Conservation (phyloP, 2,113 vertebrate species). For the Silurus meridionalis region DNA sequence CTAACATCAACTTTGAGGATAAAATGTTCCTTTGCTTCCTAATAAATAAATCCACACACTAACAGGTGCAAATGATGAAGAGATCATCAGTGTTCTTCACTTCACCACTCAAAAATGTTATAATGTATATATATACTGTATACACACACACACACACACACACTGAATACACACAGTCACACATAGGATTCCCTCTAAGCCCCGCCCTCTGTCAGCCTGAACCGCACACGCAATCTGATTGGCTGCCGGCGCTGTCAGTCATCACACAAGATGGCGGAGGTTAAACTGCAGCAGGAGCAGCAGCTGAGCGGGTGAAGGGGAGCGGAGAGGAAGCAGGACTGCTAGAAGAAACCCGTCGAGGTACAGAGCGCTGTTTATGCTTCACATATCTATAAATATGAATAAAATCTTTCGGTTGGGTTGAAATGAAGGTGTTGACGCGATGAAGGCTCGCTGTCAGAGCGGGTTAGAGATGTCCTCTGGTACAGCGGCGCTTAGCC, state of each 20-base stretch:
- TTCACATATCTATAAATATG: too few relatives aligned
- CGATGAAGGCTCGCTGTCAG: slow-evolving; percentile 1
- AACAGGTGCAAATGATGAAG: too few relatives aligned
- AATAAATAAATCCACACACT: too few relatives aligned
- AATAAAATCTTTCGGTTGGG: not conserved
- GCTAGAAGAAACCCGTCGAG: slow-evolving; percentile 60
- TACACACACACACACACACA: too few relatives aligned
- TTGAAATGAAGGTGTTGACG: not conserved
- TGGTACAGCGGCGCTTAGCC: slow-evolving; percentile 24
- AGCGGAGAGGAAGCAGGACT: slow-evolving; percentile 59
- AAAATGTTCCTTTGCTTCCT: too few relatives aligned
- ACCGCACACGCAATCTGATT: slow-evolving; percentile 52
- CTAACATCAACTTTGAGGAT: too few relatives aligned
- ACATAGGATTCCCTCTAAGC: not conserved
- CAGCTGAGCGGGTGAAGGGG: slow-evolving; percentile 56
- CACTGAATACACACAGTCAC: too few relatives aligned
- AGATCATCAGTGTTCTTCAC: too few relatives aligned
- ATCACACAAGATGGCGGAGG: slow-evolving; percentile 64
- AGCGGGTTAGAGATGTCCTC: slow-evolving; percentile 4
- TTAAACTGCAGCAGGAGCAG: slow-evolving; percentile 60
- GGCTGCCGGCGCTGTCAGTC: slow-evolving; percentile 66
- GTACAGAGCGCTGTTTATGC: slow-evolving; percentile 56
- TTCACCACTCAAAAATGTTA: too few relatives aligned
- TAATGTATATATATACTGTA: too few relatives aligned
- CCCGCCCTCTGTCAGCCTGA: slow-evolving; percentile 1